phyloP scores from a whole-genome alignment of 2,888 invertebrate species.

The Leptinotarsa rubiginosa region DNA sequence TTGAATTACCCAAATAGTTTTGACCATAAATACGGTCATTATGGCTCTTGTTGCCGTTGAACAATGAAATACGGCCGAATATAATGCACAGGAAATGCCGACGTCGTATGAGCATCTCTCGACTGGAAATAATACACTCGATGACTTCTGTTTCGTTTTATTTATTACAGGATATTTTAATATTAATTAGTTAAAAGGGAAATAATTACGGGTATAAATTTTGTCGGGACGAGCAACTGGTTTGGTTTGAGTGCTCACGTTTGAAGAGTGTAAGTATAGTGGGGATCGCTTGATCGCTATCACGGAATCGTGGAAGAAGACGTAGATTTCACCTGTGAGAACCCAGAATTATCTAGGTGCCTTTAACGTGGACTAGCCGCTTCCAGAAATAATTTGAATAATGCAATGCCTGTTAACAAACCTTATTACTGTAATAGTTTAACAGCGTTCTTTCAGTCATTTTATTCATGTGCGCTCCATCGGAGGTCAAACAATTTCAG shows the following conservation, averaged over 20 bases:
- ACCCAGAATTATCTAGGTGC: slow-evolving; percentile 11
- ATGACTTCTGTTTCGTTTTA: slow-evolving; percentile 34
- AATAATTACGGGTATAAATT: slow-evolving; percentile 36
- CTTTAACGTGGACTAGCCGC: not conserved
- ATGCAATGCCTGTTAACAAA: no score
- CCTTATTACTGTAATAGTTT: no score
- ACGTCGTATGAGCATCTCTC: slow-evolving; percentile 35
- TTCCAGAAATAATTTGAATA: not conserved
- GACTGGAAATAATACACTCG: slow-evolving; percentile 34
- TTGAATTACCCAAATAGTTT: slow-evolving; percentile 48
- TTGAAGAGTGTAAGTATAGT: slow-evolving; percentile 15
- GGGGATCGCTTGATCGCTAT: slow-evolving; percentile 6
- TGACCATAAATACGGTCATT: slow-evolving; percentile 47
- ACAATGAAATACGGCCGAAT: slow-evolving; percentile 45
- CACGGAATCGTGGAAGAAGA: slow-evolving; percentile 12
- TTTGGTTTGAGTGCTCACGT: slow-evolving; percentile 16
- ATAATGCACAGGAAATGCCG: slow-evolving; percentile 45
- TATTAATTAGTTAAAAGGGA: slow-evolving; percentile 45
- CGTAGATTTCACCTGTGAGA: slow-evolving; percentile 17
- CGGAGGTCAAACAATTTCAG: no score
- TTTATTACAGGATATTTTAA: slow-evolving; percentile 45
- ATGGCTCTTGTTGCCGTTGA: slow-evolving; percentile 35
- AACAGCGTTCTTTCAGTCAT: no score
- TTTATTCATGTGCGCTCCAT: no score
- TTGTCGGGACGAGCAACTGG: slow-evolving; percentile 22